phyloP scores from a whole-genome alignment of 2,888 invertebrate species.

The Cephus sareptanus region DNA sequence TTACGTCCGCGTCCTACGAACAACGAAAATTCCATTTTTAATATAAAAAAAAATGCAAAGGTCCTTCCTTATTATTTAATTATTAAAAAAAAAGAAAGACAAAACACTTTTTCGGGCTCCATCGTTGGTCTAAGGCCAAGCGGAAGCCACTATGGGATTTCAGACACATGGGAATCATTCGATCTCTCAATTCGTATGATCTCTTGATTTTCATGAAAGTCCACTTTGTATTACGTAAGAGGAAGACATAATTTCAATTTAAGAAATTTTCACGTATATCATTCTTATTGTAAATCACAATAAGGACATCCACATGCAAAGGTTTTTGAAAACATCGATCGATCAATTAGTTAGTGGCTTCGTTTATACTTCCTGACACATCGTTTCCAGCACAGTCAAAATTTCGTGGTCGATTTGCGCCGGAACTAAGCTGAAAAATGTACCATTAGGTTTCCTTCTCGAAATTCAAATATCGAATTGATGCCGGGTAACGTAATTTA shows the following conservation, averaged over 20 bases:
- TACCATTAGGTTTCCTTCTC: not conserved
- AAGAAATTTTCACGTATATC: not conserved
- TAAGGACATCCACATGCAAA: not conserved
- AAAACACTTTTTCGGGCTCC: not conserved
- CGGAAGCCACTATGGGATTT: not conserved
- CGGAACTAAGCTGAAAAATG: not conserved
- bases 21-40: slow-evolving; percentile 19
- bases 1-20: slow-evolving; percentile 57
- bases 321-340: not conserved
- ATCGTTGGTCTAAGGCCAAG: not conserved
- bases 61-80: not conserved
- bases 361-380: not conserved
- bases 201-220: not conserved
- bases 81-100: not conserved
- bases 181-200: not conserved
- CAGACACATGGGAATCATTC: not conserved
- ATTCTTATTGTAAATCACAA: not conserved
- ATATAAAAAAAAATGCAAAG: not conserved
- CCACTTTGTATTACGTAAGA: not conserved
- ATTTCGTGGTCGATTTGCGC: not conserved
- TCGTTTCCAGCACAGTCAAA: not conserved
- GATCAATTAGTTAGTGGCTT: not conserved
- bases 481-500: not conserved
- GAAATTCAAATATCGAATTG: not conserved
- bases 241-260: not conserved